Percentiles rank a stretch among this genome's conserved stretches.
Evolutionary conservation across 2,113 vertebrate genomes (phyloP).

Genomic region (Rhabdomys dilectus): DNA sequence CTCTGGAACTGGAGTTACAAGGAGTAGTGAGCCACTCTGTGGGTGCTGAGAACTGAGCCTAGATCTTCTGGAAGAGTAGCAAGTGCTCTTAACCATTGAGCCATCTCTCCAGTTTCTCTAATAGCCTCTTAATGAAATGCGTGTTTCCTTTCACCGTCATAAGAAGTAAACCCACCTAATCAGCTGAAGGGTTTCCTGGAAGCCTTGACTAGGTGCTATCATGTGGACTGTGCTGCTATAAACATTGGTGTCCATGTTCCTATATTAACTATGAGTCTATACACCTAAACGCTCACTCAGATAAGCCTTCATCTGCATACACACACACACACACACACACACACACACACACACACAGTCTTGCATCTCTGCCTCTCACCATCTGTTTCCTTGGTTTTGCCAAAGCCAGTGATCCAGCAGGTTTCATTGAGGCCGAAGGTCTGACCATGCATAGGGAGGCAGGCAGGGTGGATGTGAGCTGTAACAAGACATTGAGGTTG

Average conservation of each 20-base stretch:
- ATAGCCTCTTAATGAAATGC: not conserved
- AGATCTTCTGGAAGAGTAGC: not conserved
- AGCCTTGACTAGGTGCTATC: not conserved
- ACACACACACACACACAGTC: too few species aligned
- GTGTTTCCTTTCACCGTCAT: not conserved
- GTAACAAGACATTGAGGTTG: not conserved
- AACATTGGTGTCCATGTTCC: not conserved
- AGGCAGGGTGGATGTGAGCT: constrained; percentile 92
- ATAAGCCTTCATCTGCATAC: not conserved
- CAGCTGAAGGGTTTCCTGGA: not conserved
- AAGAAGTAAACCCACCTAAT: not conserved
- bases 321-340: not conserved
- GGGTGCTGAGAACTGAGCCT: not conserved
- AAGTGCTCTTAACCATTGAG: not conserved
- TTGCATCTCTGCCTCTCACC: constrained; percentile 77
- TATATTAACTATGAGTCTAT: not conserved
- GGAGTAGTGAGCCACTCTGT: not conserved
- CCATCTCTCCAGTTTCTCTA: not conserved
- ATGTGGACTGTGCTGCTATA: not conserved
- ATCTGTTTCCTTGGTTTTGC: constrained; percentile 87
- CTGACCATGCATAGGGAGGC: constrained; percentile 90
- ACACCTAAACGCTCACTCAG: not conserved
- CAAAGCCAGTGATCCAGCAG: constrained; percentile 95
- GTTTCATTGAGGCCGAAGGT: constrained; percentile 84
- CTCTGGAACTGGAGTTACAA: not conserved